These are phyloP conservation scores for Megaceryle alcyon DNA, from an alignment of 2,797 vertebrate genomes.

Conservation along the genomic window DNA sequence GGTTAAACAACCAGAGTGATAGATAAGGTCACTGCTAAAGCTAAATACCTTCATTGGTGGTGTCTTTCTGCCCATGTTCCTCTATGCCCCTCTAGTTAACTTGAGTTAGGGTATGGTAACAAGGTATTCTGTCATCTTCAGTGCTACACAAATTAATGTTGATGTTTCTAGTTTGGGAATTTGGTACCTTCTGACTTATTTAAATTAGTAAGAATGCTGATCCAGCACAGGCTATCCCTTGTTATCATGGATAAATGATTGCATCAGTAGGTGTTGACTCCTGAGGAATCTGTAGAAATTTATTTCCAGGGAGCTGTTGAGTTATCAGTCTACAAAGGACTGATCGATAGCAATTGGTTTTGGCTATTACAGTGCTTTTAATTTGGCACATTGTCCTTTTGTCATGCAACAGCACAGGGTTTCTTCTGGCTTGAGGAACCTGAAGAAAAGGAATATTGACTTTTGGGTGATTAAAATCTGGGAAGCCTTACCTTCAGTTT, in stretches of 20 bases:
- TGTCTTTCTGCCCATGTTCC: background rate
- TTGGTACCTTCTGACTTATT: background rate
- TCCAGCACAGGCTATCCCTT: background rate
- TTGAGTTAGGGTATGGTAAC: background rate
- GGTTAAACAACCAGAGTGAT: background rate
- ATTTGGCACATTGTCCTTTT: background rate
- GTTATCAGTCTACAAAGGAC: background rate
- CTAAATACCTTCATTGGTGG: background rate
- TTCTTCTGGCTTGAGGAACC: background rate
- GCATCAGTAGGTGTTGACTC: background rate
- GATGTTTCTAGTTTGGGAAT: background rate
- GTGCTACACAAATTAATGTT: background rate
- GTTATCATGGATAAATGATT: background rate
- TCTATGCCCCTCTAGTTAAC: background rate
- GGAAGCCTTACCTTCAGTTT: background rate
- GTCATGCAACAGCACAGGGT: background rate
- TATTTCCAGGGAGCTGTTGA: constrained; percentile 8
- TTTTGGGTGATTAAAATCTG: background rate
- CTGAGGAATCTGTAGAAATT: constrained; percentile 19
- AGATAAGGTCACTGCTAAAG: background rate
- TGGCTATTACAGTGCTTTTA: constrained; percentile 25
- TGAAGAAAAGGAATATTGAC: background rate
- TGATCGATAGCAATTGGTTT: background rate
- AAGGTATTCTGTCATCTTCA: background rate
- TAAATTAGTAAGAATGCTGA: background rate